Base-by-base conservation (phyloP, 1,140 invertebrate genomes). In the Drosophila jambulina region DNA sequence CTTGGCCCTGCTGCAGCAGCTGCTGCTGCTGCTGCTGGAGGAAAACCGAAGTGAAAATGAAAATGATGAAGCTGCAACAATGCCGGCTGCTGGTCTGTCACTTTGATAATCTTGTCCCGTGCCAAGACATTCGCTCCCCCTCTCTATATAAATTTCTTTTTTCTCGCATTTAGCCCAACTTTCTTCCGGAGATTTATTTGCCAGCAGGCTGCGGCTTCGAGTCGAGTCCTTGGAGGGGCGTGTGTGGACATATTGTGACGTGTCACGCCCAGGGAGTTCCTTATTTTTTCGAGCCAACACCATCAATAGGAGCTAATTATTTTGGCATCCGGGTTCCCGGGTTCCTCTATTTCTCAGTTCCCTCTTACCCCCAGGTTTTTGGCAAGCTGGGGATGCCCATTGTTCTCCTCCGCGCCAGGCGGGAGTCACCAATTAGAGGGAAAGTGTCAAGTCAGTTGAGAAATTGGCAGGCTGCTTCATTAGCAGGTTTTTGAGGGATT, bases 61-160 rank as follows among this genome's bases (percentile, higher is more conserved):
- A 78, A 87, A 84, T 88, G 72, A 87, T 87, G 84, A 88, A 88
- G 84, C 79, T 86, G 83, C 75, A 67, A 63, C 71, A 60, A 46
- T 51, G 79, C 80, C 82, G 67, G 34, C 15, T 34, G 84, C 84
- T 87, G 84, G 84, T 69, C 65, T 87, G 84, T 88, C 84, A 87
- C 48, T 70, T 87, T 88, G 84, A 88, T 87, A 88, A 87, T 87
- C 84, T 83, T 80, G 82, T 80, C 82, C 74, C 82, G 82, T 84
- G 82, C 82, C 64, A 74, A 76, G 77, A 83, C 64, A 83, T 75
- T 83, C 65, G 81, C 74, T 79, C 67, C 51, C 49, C 45, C 45
- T 49, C 46, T 19, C 1, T 2, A 32, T 15, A 51, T 51, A 51
- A 32, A 32, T 59, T 27, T 19, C 21, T 21, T 51, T 46, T 15